Conservation (phyloP, 2,113 vertebrate genomes). For the Siniperca knerii region DNA sequence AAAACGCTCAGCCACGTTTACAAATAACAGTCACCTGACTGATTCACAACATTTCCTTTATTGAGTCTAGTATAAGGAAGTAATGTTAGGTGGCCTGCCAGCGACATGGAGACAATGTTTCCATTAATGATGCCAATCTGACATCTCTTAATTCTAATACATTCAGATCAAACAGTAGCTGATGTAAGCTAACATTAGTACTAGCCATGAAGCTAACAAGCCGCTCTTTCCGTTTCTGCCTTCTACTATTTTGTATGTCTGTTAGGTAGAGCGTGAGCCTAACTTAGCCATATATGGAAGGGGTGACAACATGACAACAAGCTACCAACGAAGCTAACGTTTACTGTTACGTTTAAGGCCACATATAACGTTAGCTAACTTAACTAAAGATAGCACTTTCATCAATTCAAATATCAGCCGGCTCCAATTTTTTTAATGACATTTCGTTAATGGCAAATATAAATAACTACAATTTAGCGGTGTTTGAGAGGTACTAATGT, state of each 20-base stretch:
- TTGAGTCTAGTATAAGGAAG: conserved; percentile 31
- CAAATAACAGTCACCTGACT: conserved; percentile 27
- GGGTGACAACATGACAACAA: conserved; percentile 59
- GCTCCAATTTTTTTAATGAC: background rate
- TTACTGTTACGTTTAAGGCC: conserved; percentile 21
- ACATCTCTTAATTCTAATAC: conserved; percentile 7
- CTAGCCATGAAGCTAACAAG: conserved; percentile 14
- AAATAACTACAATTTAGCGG: background rate
- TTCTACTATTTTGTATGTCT: background rate
- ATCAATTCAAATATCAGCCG: background rate
- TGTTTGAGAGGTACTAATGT: background rate
- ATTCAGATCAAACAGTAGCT: background rate
- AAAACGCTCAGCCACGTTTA: conserved; percentile 60
- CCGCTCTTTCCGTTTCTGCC: background rate
- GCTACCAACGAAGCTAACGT: conserved; percentile 45
- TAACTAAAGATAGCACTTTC: background rate
- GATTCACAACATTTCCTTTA: conserved; percentile 5
- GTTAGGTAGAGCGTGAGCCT: conserved; percentile 11
- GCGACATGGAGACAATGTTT: background rate
- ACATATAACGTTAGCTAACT: conserved; percentile 16
- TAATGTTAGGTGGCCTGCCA: background rate
- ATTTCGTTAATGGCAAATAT: background rate
- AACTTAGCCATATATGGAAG: conserved; percentile 51
- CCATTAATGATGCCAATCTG: background rate
- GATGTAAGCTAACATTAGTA: background rate